These are phyloP conservation scores for Cyprinodon tularosa DNA, from an alignment of 2,113 vertebrate species.

Conservation along the genomic window DNA sequence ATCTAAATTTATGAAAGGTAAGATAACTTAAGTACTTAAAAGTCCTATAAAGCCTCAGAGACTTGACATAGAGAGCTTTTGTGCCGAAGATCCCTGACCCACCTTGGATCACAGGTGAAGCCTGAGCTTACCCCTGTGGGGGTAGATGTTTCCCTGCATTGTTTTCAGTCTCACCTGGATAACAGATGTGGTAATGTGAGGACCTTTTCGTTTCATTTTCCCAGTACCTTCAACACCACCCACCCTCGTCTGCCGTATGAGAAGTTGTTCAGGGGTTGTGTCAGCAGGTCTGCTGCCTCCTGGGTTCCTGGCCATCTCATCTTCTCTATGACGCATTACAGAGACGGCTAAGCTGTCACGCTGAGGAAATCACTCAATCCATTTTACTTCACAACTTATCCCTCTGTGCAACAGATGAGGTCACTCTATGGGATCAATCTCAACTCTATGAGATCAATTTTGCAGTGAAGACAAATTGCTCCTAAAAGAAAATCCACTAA, in stretches of 20 bases:
- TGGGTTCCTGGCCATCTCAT: background rate
- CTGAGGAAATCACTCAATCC: background rate
- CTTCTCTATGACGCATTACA: background rate
- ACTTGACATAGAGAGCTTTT: background rate
- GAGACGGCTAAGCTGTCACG: background rate
- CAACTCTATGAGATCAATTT: too few relatives aligned
- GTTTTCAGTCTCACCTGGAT: background rate
- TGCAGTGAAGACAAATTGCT: background rate
- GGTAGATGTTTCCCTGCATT: background rate
- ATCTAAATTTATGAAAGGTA: background rate
- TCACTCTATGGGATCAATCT: background rate
- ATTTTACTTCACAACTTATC: background rate
- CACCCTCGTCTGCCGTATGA: background rate
- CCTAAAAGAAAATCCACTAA: background rate
- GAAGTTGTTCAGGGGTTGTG: background rate
- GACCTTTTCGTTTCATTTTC: background rate
- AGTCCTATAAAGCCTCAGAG: background rate
- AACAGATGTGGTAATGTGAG: background rate
- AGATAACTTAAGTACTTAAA: background rate
- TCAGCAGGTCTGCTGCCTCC: background rate
- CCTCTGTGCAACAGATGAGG: background rate
- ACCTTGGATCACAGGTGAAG: background rate
- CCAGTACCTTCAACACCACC: background rate
- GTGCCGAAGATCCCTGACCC: too few relatives aligned
- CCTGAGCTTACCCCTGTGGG: background rate